These are phyloP conservation scores for Didymodactylos carnosus DNA, from an alignment of 2,888 invertebrate genomes.

Conservation along the genomic window DNA sequence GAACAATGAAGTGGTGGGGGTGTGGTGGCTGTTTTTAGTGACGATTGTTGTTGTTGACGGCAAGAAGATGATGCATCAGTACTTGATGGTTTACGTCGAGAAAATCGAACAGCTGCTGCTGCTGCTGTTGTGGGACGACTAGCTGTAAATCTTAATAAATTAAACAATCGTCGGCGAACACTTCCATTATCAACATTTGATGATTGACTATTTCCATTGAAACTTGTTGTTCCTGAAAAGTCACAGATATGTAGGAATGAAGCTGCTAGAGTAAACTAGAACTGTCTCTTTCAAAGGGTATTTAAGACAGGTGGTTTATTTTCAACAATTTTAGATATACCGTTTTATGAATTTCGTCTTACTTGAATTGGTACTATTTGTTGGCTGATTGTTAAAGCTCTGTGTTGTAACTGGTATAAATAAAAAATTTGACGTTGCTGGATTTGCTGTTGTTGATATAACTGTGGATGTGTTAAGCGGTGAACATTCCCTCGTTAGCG, in stretches of 20 bases:
- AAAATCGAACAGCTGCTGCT: not conserved
- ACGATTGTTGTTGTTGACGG: not conserved
- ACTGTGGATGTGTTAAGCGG: too few species aligned
- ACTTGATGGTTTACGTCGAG: not conserved
- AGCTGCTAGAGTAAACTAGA: too few species aligned
- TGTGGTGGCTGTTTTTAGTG: not conserved
- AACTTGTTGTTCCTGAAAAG: not conserved
- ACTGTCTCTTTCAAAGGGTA: too few species aligned
- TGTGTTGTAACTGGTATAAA: not conserved
- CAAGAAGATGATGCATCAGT: not conserved
- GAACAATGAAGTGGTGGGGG: not conserved
- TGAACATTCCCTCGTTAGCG: not conserved
- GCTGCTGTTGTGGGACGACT: not conserved
- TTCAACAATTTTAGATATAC: too few species aligned
- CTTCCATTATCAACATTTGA: not conserved
- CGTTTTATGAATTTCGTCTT: too few species aligned
- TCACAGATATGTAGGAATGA: too few species aligned
- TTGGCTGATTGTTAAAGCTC: not conserved
- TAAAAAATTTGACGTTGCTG: not conserved
- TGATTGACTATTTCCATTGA: too few species aligned
- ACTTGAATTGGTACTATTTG: too few species aligned
- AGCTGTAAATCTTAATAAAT: not conserved
- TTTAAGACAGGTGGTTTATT: too few species aligned
- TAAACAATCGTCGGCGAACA: not conserved
- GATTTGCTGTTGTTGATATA: not conserved